phyloP scores from a whole-genome alignment of 2,113 vertebrate species.

The Misgurnus anguillicaudatus region DNA sequence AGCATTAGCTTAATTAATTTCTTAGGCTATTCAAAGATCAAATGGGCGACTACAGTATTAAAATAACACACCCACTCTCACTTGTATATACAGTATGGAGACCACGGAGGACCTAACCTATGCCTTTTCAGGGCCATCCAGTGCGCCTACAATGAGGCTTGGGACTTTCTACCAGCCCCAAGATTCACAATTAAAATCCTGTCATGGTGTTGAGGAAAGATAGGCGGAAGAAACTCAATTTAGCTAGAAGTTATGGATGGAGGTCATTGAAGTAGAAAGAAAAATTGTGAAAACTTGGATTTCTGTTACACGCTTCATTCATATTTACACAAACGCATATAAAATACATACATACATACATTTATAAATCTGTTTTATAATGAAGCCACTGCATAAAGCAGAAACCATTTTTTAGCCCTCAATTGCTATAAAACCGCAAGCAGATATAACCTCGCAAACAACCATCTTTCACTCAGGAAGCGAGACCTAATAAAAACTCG shows the following conservation, averaged over 20 bases:
- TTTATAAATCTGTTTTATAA: too few species aligned
- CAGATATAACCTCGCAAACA: constrained; percentile 29
- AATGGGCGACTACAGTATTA: constrained; percentile 33
- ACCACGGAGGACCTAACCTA: constrained; percentile 43
- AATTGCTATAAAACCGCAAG: not conserved
- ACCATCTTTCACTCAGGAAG: constrained; percentile 26
- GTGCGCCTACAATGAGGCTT: constrained; percentile 47
- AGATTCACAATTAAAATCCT: constrained; percentile 54
- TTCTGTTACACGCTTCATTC: too few species aligned
- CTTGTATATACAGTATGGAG: not conserved
- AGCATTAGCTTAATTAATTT: constrained; percentile 72
- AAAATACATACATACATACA: too few species aligned
- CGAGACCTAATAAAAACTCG: constrained; percentile 20
- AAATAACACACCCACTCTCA: constrained; percentile 45
- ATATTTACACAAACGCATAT: too few species aligned
- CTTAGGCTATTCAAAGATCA: constrained; percentile 53
- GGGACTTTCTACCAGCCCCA: constrained; percentile 42
- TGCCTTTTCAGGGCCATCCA: constrained; percentile 38
- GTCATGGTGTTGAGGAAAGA: constrained; percentile 1
- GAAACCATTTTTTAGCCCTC: not conserved
- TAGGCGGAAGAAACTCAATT: constrained; percentile 29
- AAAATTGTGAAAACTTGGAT: not conserved
- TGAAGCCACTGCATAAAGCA: not conserved
- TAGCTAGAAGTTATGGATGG: constrained; percentile 25
- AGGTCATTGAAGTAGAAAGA: constrained; percentile 32